Evolutionary conservation across 2,113 vertebrate genomes (phyloP), one percentile per base, ranked within the genome.

Genomic region (Oncorhynchus tshawytscha): DNA sequence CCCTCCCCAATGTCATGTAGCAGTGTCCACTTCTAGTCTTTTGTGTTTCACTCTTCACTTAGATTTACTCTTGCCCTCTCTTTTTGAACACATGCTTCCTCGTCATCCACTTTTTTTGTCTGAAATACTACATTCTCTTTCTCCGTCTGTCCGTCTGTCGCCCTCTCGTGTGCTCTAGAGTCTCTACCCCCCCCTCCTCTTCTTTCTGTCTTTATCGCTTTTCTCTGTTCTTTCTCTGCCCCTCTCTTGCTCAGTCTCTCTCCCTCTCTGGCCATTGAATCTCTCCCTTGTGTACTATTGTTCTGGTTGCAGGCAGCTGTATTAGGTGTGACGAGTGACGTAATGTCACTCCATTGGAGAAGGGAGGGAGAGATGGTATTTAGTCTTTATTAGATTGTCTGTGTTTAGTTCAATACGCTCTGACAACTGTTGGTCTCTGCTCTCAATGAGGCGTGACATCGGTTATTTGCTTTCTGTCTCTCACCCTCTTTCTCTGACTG

Each of bases 191-290:
- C 39, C 59, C 70, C 24, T 27, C 25, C 29, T 34, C 1, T 16
- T 0, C 15, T 71, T 54, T 9, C 39, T 75, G 76, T 65, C 70
- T 54, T 24, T 29, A 5, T 69, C 67, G 13, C 1, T n/a, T 0
- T 12, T 72, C 39, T 51, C 12, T 16, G 15, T 6, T 75, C 4
- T 15, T 31, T 15, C 59, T 65, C 57, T 13, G 2, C 29, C 22
- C 3, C 34, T 70, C 18, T 70, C 70, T 18, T 66, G 57, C 51
- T 22, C 31, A 34, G 34, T 9, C 15, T 1, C 18, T 13, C 45
- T 70, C 39, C 8, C 22, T 71, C 78, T 88, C 78, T 75, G 24
- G 15, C 29, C 85, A 24, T 84, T 94, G 82, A 94, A 95, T 71
- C 73, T 75, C 29, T 34, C 75, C 24, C 62, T 11, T 60, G 9